These are phyloP conservation scores for Temnothorax ravouxi DNA, from an alignment of 2,888 invertebrate genomes.

Conservation along the genomic window DNA sequence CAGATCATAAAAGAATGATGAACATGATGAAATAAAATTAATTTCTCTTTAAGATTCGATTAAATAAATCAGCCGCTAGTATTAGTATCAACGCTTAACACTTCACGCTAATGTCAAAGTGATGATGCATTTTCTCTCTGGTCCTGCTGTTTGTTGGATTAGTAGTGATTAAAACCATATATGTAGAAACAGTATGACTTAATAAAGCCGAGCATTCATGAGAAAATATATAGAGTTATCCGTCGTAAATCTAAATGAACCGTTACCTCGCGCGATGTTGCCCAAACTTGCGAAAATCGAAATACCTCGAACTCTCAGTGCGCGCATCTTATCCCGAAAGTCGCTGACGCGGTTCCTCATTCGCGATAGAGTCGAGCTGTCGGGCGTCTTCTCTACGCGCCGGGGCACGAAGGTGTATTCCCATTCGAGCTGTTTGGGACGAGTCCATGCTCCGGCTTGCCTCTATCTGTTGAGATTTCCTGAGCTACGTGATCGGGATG, in stretches of 20 bases:
- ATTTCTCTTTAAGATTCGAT: constrained; percentile 20
- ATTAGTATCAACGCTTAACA: background rate
- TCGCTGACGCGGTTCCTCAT: constrained; percentile 63
- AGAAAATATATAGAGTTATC: background rate
- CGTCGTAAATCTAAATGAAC: background rate
- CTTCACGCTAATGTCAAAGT: background rate
- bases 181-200: background rate
- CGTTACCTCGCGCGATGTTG: constrained; percentile 1
- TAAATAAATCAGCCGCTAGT: background rate
- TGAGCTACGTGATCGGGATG: constrained; percentile 79
- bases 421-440: constrained; percentile 65
- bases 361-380: constrained; percentile 69
- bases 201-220: background rate
- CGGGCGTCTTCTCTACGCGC: constrained; percentile 53
- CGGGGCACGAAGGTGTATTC: constrained; percentile 65
- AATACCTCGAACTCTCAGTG: constrained; percentile 28
- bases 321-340: constrained; percentile 62
- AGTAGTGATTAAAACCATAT: background rate
- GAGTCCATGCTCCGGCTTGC: constrained; percentile 59
- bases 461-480: constrained; percentile 80
- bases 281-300: constrained; percentile 52
- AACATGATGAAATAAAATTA: background rate
- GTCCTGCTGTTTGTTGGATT: background rate
- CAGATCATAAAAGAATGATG: background rate
- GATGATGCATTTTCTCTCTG: background rate